Evolutionary conservation across 2,888 invertebrate genomes (phyloP).

Genomic region (Thera britannica): DNA sequence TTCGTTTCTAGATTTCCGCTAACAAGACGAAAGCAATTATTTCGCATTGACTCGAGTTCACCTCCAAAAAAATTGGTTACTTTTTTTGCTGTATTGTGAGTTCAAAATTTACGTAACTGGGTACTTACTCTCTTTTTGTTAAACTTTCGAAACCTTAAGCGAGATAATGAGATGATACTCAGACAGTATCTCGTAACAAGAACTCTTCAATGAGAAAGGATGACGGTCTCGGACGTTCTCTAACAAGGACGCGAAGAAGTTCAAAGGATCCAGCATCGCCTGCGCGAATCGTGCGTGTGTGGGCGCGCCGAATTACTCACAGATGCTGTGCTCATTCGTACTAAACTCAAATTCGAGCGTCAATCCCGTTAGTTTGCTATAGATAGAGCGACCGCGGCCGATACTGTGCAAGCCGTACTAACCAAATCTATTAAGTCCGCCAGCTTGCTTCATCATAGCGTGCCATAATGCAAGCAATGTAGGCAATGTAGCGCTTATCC

Average conservation of each 20-base stretch:
- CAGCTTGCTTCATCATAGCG: slow-evolving; percentile 72
- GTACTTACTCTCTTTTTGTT: slow-evolving; percentile 17
- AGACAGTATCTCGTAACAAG: slow-evolving; percentile 45
- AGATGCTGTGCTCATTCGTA: slow-evolving; percentile 60
- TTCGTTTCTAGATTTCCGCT: slow-evolving; percentile 45
- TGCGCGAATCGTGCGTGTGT: slow-evolving; percentile 28
- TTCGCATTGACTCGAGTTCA: slow-evolving; percentile 21
- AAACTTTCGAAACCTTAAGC: slow-evolving; percentile 41
- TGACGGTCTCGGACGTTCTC: slow-evolving; percentile 48
- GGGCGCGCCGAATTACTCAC: slow-evolving; percentile 49
- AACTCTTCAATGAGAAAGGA: slow-evolving; percentile 47
- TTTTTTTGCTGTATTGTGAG: slow-evolving; percentile 1
- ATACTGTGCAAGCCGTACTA: slow-evolving; percentile 57
- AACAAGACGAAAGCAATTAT: slow-evolving; percentile 34
- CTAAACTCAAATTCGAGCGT: slow-evolving; percentile 72
- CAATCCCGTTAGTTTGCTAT: slow-evolving; percentile 80
- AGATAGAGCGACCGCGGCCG: slow-evolving; percentile 72
- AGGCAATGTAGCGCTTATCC: slow-evolving; percentile 65
- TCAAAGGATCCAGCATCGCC: slow-evolving; percentile 47
- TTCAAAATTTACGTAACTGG: slow-evolving; percentile 9
- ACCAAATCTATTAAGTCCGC: slow-evolving; percentile 83
- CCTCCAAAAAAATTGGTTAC: slow-evolving; percentile 7
- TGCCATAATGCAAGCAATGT: slow-evolving; percentile 74
- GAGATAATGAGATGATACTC: slow-evolving; percentile 55
- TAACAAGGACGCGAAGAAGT: slow-evolving; percentile 55